These are phyloP conservation scores for Myotis daubentonii DNA, from an alignment of 2,797 vertebrate genomes.

Conservation along the genomic window DNA sequence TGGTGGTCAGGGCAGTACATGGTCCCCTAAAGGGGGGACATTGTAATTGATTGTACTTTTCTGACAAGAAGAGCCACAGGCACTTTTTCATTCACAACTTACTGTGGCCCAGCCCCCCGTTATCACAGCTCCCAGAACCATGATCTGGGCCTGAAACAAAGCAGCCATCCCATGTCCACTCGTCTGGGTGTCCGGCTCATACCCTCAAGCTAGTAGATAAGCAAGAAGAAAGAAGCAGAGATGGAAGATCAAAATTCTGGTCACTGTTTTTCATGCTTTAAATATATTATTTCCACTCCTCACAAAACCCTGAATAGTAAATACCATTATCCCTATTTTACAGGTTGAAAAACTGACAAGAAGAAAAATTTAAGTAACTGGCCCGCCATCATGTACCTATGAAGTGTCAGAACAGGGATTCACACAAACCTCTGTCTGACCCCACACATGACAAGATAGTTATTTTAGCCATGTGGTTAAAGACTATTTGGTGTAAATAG, in stretches of 20 bases:
- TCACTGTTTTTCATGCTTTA: slow-evolving; percentile 1
- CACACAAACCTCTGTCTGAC: not conserved
- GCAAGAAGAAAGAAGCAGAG: not conserved
- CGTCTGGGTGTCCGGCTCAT: not conserved
- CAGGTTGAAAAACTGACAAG: not conserved
- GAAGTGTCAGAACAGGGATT: not conserved
- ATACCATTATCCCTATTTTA: not conserved
- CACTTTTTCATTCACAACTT: not conserved
- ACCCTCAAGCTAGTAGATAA: not conserved
- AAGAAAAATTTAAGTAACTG: not conserved
- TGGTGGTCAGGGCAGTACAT: not conserved
- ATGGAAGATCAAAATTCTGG: not conserved
- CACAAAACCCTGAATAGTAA: not conserved
- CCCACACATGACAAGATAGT: not conserved
- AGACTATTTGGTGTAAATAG: not conserved
- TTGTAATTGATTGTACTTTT: not conserved
- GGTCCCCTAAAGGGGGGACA: not conserved
- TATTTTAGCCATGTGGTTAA: not conserved
- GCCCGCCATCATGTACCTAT: no score
- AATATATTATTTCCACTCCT: not conserved
- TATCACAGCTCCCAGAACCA: not conserved
- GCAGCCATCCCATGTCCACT: not conserved
- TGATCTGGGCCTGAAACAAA: not conserved
- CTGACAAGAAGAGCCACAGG: not conserved
- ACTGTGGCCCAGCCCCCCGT: not conserved